Evolutionary conservation across 1,140 invertebrate genomes (phyloP).

Genomic region (Armadillidium nasatum): DNA sequence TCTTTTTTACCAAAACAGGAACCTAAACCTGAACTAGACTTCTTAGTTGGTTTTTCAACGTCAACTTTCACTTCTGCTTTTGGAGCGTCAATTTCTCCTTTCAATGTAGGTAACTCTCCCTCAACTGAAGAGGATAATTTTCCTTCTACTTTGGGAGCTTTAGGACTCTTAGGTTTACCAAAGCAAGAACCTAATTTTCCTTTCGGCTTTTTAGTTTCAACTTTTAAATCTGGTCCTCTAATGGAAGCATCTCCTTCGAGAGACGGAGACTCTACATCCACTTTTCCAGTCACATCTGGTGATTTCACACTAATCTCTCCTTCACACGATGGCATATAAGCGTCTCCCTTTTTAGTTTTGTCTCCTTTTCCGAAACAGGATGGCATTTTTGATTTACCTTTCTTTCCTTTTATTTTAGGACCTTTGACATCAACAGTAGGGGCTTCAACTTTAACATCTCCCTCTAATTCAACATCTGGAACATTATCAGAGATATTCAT

Average conservation of each 20-base stretch:
- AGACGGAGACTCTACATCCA: too few species aligned
- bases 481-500: neutral
- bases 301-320: conserved; percentile 21
- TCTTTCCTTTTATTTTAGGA: too few species aligned
- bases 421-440: neutral
- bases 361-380: neutral
- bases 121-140: conserved; percentile 4
- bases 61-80: conserved; percentile 24
- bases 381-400: neutral
- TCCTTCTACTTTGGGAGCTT: too few species aligned
- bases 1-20: conserved; percentile 26
- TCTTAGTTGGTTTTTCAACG: neutral
- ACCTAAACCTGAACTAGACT: conserved; percentile 34
- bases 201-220: conserved; percentile 20
- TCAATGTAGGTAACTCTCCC: conserved; percentile 21
- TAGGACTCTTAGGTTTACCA: conserved; percentile 5
- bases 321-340: neutral
- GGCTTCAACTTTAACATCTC: neutral
- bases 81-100: conserved; percentile 7
- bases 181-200: conserved; percentile 28
- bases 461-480: neutral
- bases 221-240: neutral
- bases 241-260: conserved; percentile 21
- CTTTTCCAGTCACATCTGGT: neutral
- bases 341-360: neutral